Percentiles rank a stretch among this genome's conserved stretches.
Evolutionary conservation across 1,140 invertebrate species (phyloP).

Genomic region (Callitettix versicolor): DNA sequence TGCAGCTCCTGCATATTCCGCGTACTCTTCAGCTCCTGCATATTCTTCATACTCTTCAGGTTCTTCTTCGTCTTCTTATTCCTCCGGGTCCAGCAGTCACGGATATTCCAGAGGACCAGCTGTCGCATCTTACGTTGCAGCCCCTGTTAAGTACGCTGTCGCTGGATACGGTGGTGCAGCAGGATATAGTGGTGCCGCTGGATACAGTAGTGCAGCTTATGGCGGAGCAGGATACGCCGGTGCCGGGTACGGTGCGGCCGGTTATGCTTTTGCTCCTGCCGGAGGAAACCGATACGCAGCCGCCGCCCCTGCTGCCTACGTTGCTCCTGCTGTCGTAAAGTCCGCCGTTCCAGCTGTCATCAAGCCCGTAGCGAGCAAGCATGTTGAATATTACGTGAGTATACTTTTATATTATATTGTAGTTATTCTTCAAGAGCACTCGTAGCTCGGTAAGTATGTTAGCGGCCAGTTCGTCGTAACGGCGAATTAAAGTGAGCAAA

Average conservation of each 20-base stretch:
- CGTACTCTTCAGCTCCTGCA: constrained; percentile 11
- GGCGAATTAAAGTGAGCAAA: too few relatives aligned
- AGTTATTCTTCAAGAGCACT: too few relatives aligned
- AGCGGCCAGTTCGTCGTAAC: too few relatives aligned
- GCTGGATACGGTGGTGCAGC: neutral
- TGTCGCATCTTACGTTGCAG: neutral
- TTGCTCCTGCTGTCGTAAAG: constrained; percentile 9
- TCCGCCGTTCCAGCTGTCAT: constrained; percentile 10
- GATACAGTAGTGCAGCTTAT: too few relatives aligned
- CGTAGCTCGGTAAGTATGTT: too few relatives aligned
- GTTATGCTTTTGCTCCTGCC: too few relatives aligned
- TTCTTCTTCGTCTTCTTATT: neutral
- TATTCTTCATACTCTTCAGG: constrained; percentile 16
- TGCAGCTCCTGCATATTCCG: neutral
- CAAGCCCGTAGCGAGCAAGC: constrained; percentile 22
- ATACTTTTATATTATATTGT: neutral
- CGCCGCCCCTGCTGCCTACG: constrained; percentile 6
- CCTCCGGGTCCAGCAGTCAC: neutral
- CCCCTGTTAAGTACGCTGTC: neutral
- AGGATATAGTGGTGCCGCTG: neutral
- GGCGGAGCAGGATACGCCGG: neutral
- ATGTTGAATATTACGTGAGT: constrained; percentile 26
- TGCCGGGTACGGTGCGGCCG: neutral
- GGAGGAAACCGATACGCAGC: neutral
- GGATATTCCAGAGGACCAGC: constrained; percentile 10